phyloP scores from a whole-genome alignment of 2,888 invertebrate species.

The Calephelis perditalis region DNA sequence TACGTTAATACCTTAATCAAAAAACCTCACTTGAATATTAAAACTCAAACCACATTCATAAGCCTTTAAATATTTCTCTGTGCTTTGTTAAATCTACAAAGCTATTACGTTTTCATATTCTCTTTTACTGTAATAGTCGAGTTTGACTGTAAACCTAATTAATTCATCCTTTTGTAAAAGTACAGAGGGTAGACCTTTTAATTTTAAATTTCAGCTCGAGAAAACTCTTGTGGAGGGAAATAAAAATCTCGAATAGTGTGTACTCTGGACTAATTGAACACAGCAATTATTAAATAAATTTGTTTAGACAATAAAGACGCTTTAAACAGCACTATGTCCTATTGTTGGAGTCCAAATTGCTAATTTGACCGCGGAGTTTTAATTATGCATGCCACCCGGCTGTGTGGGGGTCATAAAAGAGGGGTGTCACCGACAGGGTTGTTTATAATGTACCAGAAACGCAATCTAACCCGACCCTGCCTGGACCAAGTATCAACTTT shows the following conservation, averaged over 20 bases:
- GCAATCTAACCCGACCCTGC: slow-evolving; percentile 58
- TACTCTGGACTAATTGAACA: slow-evolving; percentile 55
- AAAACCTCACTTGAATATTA: not conserved
- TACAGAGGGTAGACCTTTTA: slow-evolving; percentile 29
- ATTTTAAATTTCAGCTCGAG: slow-evolving; percentile 26
- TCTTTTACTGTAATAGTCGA: slow-evolving; percentile 26
- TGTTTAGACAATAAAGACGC: slow-evolving; percentile 68
- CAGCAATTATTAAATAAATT: slow-evolving; percentile 66
- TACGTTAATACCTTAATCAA: not conserved
- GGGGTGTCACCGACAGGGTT: slow-evolving; percentile 69
- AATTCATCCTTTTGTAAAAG: slow-evolving; percentile 33
- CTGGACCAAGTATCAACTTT: slow-evolving; percentile 68
- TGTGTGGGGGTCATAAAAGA: slow-evolving; percentile 63
- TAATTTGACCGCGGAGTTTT: slow-evolving; percentile 76
- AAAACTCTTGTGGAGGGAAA: slow-evolving; percentile 42
- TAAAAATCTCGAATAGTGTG: slow-evolving; percentile 47
- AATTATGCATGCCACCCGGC: slow-evolving; percentile 72
- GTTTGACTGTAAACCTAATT: slow-evolving; percentile 36
- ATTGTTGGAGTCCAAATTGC: slow-evolving; percentile 65
- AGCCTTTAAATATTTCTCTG: slow-evolving; percentile 15
- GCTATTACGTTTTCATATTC: slow-evolving; percentile 27
- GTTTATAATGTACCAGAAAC: slow-evolving; percentile 75
- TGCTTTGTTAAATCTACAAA: slow-evolving; percentile 28
- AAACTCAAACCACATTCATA: slow-evolving; percentile 26
- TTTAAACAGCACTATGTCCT: slow-evolving; percentile 69